Base-by-base conservation (phyloP, 1,140 invertebrate genomes). In the Sitodiplosis mosellana region DNA sequence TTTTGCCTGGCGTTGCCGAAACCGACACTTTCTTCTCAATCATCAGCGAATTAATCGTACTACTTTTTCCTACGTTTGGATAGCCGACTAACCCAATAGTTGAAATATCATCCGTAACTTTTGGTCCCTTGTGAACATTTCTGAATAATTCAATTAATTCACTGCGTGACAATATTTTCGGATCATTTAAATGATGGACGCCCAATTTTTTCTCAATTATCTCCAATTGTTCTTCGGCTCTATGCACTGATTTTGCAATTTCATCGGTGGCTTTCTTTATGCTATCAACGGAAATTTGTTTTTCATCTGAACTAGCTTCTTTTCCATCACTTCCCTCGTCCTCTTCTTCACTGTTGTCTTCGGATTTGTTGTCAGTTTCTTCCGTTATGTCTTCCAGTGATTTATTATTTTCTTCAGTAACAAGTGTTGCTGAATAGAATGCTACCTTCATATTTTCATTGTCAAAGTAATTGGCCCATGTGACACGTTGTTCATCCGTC, bases 1-100 rank as follows among this genome's bases (percentile, higher is more conserved):
- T 97, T 70, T 96, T 92, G 33, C 94, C 94, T 1, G 94, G 93
- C 44, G 93, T 98, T 2, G 89, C 81, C 18, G 92, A 97, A 0
- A 96, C 91, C 1, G 88, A 87, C 1, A 92, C 90, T 69, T 94
- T 96, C 64, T 99, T 99, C 12, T 73, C 70, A 48, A 78, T 75
- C 60, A 99, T 70, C 38, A 99, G 65, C 4, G 88, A 75, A 75
- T 99, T 99, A 34, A 99, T 95, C 3, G 93, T 96, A 42, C 93
- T 98, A 70, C 92, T 97, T 70, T 99, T 99, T 14, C 96, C 96
- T 33, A 99, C 96, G 74, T 99, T 99, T 1, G 95, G 95, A 72
- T 99, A 99, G 1, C 96, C 95, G 54, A 96, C 90, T 64, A 97
- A 74, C 38, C 92, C 92, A 52, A 97, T 76, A 33, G 87, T 90